Conservation (phyloP, 1,140 invertebrate genomes). For the Thaumatotibia leucotreta region DNA sequence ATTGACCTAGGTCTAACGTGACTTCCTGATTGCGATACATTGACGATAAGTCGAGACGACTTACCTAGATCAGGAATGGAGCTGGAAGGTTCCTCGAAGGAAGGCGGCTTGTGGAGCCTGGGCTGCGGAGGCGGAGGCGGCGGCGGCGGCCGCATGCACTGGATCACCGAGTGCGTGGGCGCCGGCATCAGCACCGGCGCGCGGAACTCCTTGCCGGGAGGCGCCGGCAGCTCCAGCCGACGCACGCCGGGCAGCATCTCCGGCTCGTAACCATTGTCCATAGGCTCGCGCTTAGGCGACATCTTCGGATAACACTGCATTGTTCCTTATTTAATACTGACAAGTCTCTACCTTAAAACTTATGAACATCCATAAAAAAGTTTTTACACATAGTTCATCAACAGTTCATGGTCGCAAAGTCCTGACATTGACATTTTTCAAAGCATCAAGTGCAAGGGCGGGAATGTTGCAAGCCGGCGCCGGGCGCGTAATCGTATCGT, state of each 20-base stretch:
- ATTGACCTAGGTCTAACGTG: conserved; percentile 1
- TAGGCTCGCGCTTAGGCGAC: conserved; percentile 60
- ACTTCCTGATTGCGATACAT: neutral
- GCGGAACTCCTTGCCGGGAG: conserved; percentile 69
- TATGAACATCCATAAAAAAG: conserved; percentile 24
- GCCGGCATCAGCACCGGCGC: conserved; percentile 56
- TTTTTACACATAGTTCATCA: conserved; percentile 25
- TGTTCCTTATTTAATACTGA: conserved; percentile 32
- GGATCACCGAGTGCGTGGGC: conserved; percentile 70
- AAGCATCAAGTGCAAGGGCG: conserved; percentile 30
- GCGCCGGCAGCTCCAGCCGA: conserved; percentile 67
- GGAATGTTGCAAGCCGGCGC: conserved; percentile 21
- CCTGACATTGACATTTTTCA: conserved; percentile 28
- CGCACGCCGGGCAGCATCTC: conserved; percentile 59
- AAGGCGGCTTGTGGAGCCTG: conserved; percentile 53
- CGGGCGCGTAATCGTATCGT: conserved; percentile 44
- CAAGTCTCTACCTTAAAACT: conserved; percentile 16
- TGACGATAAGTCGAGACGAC: conserved; percentile 43
- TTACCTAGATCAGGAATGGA: conserved; percentile 91
- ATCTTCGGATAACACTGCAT: conserved; percentile 70
- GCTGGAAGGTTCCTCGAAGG: conserved; percentile 86
- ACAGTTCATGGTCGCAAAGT: conserved; percentile 30
- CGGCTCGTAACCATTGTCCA: conserved; percentile 48
- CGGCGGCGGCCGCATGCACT: conserved; percentile 78
- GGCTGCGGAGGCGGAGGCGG: conserved; percentile 76